Percentiles rank a stretch among this genome's conserved stretches.
Evolutionary conservation across 2,888 invertebrate genomes (phyloP).

Genomic region (Epistrophe eligans): DNA sequence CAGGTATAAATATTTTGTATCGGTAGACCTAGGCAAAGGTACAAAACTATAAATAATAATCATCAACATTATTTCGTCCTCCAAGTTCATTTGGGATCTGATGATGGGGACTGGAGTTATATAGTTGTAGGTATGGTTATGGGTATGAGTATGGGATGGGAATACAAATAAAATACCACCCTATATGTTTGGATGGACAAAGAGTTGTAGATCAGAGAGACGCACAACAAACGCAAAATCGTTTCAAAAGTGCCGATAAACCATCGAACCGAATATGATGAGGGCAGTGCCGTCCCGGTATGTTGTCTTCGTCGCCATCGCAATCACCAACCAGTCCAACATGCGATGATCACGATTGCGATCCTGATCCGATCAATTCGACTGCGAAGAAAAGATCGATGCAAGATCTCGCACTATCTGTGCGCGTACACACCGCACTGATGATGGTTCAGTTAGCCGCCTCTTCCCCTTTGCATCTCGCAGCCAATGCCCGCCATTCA

Average conservation of each 20-base stretch:
- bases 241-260: constrained; percentile 76
- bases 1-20: constrained; percentile 54
- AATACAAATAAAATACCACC: constrained; percentile 46
- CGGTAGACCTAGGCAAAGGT: constrained; percentile 29
- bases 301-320: constrained; percentile 75
- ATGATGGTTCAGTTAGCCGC: constrained; percentile 1
- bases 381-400: constrained; percentile 74
- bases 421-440: constrained; percentile 38
- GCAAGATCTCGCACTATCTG: constrained; percentile 74
- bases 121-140: no score
- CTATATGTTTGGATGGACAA: constrained; percentile 13
- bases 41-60: constrained; percentile 70
- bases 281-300: constrained; percentile 75
- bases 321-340: constrained; percentile 73
- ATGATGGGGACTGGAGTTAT: constrained; percentile 29
- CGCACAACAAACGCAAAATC: constrained; percentile 65
- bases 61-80: constrained; percentile 67
- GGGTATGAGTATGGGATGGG: neutral
- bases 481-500: constrained; percentile 39
- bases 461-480: neutral
- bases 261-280: constrained; percentile 76
- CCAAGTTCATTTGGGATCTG: constrained; percentile 62
- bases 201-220: constrained; percentile 28
- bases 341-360: constrained; percentile 74
- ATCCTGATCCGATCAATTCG: constrained; percentile 75